A percentile compares a stretch with the other conserved stretches of the same genome.
These are phyloP conservation scores for Strigops habroptila DNA, from an alignment of 2,113 vertebrate genomes.

Conservation along the genomic window DNA sequence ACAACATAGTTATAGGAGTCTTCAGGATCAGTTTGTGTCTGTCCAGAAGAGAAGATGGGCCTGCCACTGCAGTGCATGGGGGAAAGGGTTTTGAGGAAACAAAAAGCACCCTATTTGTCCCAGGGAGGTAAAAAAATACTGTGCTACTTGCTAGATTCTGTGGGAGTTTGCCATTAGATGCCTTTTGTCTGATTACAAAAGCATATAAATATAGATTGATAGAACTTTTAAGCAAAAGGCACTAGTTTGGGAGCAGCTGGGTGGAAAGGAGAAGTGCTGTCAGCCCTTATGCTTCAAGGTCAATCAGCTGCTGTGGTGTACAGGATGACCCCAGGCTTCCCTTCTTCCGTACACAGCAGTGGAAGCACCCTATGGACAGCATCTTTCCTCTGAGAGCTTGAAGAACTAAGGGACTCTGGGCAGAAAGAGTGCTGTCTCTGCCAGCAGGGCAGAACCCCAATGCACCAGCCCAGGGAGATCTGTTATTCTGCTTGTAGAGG, in stretches of 20 bases:
- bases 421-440: not conserved
- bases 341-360: not conserved
- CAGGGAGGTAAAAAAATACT: not conserved
- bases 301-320: not conserved
- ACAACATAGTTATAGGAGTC: not conserved
- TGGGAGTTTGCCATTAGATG: not conserved
- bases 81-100: not conserved
- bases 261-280: not conserved
- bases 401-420: not conserved
- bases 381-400: not conserved
- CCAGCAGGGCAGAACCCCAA: not conserved
- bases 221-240: not conserved
- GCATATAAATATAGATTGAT: not conserved
- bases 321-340: not conserved
- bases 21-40: not conserved
- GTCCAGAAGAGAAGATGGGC: not conserved
- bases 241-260: not conserved
- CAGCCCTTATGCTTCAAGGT: not conserved
- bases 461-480: not conserved
- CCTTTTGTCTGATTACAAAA: not conserved
- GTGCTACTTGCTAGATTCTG: not conserved
- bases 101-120: not conserved
- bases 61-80: not conserved
- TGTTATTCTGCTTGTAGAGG: not conserved
- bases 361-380: not conserved